Base-by-base conservation (phyloP, 2,797 vertebrate species). In the Platyrinchus mystaceus region DNA sequence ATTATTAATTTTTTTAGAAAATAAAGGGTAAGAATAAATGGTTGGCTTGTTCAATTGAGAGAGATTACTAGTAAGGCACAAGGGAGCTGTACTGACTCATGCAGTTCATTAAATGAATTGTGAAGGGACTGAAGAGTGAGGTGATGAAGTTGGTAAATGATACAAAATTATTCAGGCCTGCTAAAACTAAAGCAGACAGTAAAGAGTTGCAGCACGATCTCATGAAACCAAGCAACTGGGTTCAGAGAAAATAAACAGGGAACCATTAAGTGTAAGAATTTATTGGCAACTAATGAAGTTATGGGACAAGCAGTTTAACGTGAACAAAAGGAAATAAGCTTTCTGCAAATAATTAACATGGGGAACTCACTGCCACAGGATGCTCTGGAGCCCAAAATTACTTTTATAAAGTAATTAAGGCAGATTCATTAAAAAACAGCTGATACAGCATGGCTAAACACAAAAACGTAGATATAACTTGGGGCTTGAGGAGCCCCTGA, bases 261-360 rank as follows among this genome's bases (percentile, higher is more conserved):
- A 89, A 70, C 76, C 83, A 70, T 91, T 74, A 89, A 78, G 41
- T 36, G 34, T 21, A 91, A 89, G 49, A 85, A 81, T 84, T 91
- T 87, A 77, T 71, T 93, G 60, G 49, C 71, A 89, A 17, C 68
- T 87, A 92, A 91, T 62, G 49, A 83, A 93, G 63, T 89, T 68
- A 70, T 37, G 43, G 52, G 23, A 68, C 60, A 74, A 91, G 56
- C 4, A 4, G 27, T 77, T 93, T 71, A 87, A 89, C 71, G n/a
- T 28, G 85, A 92, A 91, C 41, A 68, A 83, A 92, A 92, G 39
- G 56, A 91, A 95, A 53, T 64, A 75, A 10, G 21, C 69, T 58
- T 94, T 70, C 82, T 91, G 66, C 53, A 94, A 83, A 75, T 83
- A 89, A 91, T 90, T 83, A 68, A 77, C 92, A 78, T 20, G 16